Evolutionary conservation across 2,888 invertebrate species (phyloP).

Genomic region (Melanostoma mellinum): DNA sequence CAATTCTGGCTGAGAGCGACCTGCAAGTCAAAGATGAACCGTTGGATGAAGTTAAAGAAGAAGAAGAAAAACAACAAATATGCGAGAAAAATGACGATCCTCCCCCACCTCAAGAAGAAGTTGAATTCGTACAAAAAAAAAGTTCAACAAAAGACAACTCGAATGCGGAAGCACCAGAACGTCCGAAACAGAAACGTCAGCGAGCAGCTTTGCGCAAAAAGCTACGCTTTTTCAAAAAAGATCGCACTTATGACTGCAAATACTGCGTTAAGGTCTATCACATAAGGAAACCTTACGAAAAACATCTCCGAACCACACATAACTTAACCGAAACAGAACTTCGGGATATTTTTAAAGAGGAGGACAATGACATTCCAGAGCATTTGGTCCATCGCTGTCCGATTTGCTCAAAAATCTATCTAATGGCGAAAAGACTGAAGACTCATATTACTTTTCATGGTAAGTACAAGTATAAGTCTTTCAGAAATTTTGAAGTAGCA

Average conservation of each 20-base stretch:
- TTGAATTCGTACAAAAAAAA: constrained; percentile 7
- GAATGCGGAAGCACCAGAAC: not conserved
- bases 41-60: constrained; percentile 13
- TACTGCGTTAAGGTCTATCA: constrained; percentile 80
- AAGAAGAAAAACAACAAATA: constrained; percentile 7
- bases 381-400: constrained; percentile 78
- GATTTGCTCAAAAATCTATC: constrained; percentile 79
- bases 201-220: constrained; percentile 46
- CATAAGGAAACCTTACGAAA: constrained; percentile 79
- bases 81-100: not conserved
- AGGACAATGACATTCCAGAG: constrained; percentile 75
- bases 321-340: constrained; percentile 76
- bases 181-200: constrained; percentile 10
- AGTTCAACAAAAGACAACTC: not conserved
- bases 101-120: constrained; percentile 3
- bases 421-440: constrained; percentile 77
- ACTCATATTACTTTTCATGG: constrained; percentile 80
- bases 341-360: constrained; percentile 77
- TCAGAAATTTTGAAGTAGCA: not conserved
- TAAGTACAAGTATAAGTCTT: constrained; percentile 16
- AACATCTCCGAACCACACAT: constrained; percentile 79
- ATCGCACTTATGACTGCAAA: constrained; percentile 78
- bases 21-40: constrained; percentile 19
- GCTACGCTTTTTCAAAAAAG: constrained; percentile 75
- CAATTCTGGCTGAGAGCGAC: constrained; percentile 75